Base-by-base conservation (phyloP, 2,113 vertebrate species). In the Ailuropoda melanoleuca region DNA sequence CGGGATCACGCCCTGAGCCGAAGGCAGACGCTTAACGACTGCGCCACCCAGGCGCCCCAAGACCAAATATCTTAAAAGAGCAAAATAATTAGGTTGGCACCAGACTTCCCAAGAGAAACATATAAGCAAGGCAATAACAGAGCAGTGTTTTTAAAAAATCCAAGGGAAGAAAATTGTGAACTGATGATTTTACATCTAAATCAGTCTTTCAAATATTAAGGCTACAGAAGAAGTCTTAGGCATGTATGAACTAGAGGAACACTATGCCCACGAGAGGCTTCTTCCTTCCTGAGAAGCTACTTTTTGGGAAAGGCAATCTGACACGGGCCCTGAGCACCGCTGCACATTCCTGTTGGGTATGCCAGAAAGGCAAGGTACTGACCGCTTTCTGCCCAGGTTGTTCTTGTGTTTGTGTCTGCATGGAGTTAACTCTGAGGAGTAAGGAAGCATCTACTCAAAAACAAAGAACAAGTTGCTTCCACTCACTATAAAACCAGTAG, bases 131-230 rank as follows among this genome's bases (percentile, higher is more conserved):
- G 58, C 84, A 82, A 66, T 39, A 83, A 92, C 15, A 12, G 58
- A 78, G 29, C 55, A 92, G n/a, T 4, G 31, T 34, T 97, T 96
- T 92, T 24, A 89, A 96, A 39, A 89, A 96, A 84, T 77, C 74
- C 53, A 60, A 93, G 58, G 37, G 8, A 96, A 96, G 37, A 82
- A 89, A 89, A 70, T 3, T 29, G 10, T 90, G 9, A 68, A 87
- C 74, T 75, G 81, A 37, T 8, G 17, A 90, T 83, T 88, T 87
- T 78, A 21, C 72, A 72, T 55, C 29, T 48, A 95, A 92, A 94
- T 48, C 6, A 23, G 75, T 26, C 68, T 58, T 97, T 72, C 46
- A 94, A 78, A 84, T 77, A 88, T 24, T 13, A 64, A 95, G 39
- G 39, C 29, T 55, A 92, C 1, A 58, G 17, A 75, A 70, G 23